Base-by-base conservation (phyloP, 2,888 invertebrate species). In the Napeogenes inachia region DNA sequence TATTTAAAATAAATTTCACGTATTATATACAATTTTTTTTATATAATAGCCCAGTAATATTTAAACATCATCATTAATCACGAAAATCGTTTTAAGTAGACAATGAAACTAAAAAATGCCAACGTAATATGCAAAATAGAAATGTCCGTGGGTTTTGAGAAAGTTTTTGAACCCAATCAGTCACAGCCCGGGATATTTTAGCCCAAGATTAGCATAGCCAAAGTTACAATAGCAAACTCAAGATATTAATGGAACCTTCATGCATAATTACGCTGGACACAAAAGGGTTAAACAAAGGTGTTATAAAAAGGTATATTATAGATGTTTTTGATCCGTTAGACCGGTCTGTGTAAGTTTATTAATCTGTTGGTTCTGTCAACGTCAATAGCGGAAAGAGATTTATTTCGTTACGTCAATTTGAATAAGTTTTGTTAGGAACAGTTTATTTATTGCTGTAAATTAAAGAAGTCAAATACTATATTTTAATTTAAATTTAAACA, bases 261-360 rank as follows among this genome's bases (percentile, higher is more conserved):
- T 82, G 84, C 76, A 86, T 85, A 88, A 87, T 85, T 84, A 72
- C 73, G 71, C 66, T 64, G 64, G 66, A 66, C 75, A 84, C 84
- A 84, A 87, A 80, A 80, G 88, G 85, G 81, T 83, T 85, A 89
- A 82, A 89, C 88, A 89, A 89, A 81, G 78, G 77, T 77, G 75
- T 70, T 72, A 84, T 84, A 85, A 50, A 86, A 87, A 78, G 74
- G 78, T 78, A 89, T 87, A 78, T 74, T 73, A 73, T 80, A 80
- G 78, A 86, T 87, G 79, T 76, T 82, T 85, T 84, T 62, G 68
- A 83, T 81, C 84, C 82, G 87, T 88, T 86, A 81, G 79, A 87
- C 87, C 85, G 87, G 85, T 86, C 73, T 64, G 45, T 71, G 70
- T 69, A 59, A 75, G 74, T 76, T 64, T 69, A 76, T 79, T 76